phyloP scores from a whole-genome alignment of 2,888 invertebrate genomes.

The Ptychoptera albimana region DNA sequence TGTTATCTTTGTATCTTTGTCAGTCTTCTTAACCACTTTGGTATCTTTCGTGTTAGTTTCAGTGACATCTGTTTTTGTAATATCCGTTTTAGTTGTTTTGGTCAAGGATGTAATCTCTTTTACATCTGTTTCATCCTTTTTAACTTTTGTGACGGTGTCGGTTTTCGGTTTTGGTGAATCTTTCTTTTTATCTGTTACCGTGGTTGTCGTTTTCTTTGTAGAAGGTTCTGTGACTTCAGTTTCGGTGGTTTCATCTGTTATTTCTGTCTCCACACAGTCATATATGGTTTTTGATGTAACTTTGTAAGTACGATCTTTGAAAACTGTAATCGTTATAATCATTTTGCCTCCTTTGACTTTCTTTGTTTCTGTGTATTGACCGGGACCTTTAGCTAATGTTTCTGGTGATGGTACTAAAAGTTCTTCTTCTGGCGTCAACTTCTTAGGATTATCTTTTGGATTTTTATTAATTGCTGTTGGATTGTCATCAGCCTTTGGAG shows the following conservation, averaged over 20 bases:
- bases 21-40: no score
- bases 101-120: constrained; percentile 9
- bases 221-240: neutral
- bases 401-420: neutral
- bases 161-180: constrained; percentile 8
- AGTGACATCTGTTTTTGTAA: constrained; percentile 20
- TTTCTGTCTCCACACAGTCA: constrained; percentile 20
- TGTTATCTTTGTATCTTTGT: no score
- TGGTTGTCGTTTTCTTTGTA: neutral
- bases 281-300: constrained; percentile 26
- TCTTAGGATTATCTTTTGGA: neutral
- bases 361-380: neutral
- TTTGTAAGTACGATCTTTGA: constrained; percentile 26
- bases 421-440: neutral
- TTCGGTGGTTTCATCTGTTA: constrained; percentile 4
- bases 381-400: neutral
- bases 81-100: constrained; percentile 9
- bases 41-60: constrained; percentile 13
- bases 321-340: constrained; percentile 21
- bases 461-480: neutral
- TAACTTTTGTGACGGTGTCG: constrained; percentile 9
- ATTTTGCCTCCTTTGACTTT: constrained; percentile 26
- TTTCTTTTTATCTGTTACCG: constrained; percentile 6
- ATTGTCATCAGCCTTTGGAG: neutral
- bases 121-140: constrained; percentile 17